Conservation (phyloP, 2,113 vertebrate species). For the Progne subis region DNA sequence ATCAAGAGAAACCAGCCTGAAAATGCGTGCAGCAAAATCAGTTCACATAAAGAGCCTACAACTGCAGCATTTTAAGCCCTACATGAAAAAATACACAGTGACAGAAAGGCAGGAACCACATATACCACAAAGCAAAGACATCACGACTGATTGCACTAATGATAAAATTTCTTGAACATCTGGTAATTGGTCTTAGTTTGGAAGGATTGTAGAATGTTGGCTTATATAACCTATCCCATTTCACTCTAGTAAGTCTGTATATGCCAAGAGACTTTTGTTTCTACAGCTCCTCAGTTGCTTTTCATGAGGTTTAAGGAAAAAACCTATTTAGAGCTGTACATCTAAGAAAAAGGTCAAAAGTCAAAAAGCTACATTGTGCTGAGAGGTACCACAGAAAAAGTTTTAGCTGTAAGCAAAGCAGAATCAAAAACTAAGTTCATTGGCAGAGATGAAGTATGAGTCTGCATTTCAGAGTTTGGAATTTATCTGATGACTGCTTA, state of each 20-base stretch:
- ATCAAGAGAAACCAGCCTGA: background rate
- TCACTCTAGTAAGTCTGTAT: background rate
- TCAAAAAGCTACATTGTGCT: background rate
- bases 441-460: background rate
- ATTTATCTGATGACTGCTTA: background rate
- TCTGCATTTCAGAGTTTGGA: background rate
- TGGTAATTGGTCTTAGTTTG: slow-evolving; percentile 34
- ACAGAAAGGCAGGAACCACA: background rate
- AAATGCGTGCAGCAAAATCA: background rate
- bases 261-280: background rate
- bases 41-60: background rate
- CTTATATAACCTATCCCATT: background rate
- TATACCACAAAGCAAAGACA: background rate
- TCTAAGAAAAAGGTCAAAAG: background rate
- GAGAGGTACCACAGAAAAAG: background rate
- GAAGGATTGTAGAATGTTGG: background rate
- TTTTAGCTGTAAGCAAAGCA: background rate
- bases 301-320: background rate
- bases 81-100: background rate
- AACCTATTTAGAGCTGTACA: background rate
- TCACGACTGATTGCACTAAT: background rate
- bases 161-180: slow-evolving; percentile 36
- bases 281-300: background rate
- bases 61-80: background rate
- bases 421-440: background rate